Evolutionary conservation across 1,140 invertebrate genomes (phyloP).

Genomic region (Zaprionus nigranus): DNA sequence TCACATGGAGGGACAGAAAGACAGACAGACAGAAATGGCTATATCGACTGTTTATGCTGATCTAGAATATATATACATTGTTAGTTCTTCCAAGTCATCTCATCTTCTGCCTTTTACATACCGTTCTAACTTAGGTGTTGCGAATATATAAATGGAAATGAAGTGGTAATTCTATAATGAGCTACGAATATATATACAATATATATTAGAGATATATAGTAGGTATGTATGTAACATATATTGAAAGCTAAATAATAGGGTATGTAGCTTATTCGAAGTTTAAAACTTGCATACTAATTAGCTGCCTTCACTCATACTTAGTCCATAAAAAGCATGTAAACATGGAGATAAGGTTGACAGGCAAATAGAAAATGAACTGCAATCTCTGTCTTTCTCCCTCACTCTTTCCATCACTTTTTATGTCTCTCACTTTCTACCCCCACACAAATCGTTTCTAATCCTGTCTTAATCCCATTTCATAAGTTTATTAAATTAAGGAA

Average conservation of each 20-base stretch:
- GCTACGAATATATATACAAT: no score
- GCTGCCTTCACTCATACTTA: background rate
- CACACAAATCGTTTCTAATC: conserved; percentile 5
- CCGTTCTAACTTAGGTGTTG: no score
- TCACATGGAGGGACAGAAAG: no score
- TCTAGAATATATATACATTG: no score
- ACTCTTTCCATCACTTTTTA: background rate
- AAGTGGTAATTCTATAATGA: no score
- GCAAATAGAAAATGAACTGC: conserved; percentile 5
- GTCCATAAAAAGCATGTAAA: background rate
- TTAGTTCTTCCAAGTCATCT: no score
- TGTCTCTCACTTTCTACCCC: background rate
- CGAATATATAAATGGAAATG: no score
- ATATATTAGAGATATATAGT: no score
- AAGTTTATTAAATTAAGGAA: conserved; percentile 18
- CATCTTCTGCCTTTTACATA: no score
- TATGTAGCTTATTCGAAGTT: background rate
- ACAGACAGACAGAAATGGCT: no score
- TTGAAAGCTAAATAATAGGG: background rate
- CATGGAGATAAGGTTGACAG: background rate
- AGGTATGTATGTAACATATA: no score
- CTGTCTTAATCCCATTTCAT: conserved; percentile 2
- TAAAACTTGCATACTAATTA: background rate
- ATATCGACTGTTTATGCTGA: no score
- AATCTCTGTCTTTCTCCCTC: background rate